phyloP scores from a whole-genome alignment of 2,888 invertebrate species.

The Brassicogethes aeneus region DNA sequence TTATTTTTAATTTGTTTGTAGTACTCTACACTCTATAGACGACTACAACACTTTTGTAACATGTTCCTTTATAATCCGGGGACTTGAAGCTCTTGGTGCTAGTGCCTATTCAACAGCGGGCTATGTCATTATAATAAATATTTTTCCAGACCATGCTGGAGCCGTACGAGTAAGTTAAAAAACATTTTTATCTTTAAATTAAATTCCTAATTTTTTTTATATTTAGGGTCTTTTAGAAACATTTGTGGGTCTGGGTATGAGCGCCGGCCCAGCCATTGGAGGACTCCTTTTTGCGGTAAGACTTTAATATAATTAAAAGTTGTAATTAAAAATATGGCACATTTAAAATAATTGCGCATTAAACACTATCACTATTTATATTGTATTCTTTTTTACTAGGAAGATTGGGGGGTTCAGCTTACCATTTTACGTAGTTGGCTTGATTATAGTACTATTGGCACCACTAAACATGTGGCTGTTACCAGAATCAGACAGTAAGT shows the following conservation, averaged over 20 bases:
- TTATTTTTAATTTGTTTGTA: constrained; percentile 33
- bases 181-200: constrained; percentile 7
- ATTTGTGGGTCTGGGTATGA: constrained; percentile 71
- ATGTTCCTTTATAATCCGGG: constrained; percentile 62
- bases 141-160: constrained; percentile 66
- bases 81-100: constrained; percentile 64
- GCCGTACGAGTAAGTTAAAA: constrained; percentile 52
- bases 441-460: constrained; percentile 53
- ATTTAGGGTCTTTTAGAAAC: constrained; percentile 64
- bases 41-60: constrained; percentile 52
- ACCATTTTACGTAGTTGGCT: constrained; percentile 67
- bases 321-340: neutral
- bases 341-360: constrained; percentile 1
- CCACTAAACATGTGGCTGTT: constrained; percentile 54
- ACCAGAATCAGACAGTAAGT: constrained; percentile 51
- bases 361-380: constrained; percentile 2
- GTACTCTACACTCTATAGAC: constrained; percentile 54
- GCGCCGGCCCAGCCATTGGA: constrained; percentile 71
- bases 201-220: constrained; percentile 5
- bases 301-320: too few relatives aligned
- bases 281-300: constrained; percentile 66
- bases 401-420: constrained; percentile 72
- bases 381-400: constrained; percentile 43
- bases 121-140: constrained; percentile 66
- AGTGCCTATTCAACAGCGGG: constrained; percentile 69